phyloP scores from a whole-genome alignment of 2,797 vertebrate genomes.

The Neopelma chrysocephalum region DNA sequence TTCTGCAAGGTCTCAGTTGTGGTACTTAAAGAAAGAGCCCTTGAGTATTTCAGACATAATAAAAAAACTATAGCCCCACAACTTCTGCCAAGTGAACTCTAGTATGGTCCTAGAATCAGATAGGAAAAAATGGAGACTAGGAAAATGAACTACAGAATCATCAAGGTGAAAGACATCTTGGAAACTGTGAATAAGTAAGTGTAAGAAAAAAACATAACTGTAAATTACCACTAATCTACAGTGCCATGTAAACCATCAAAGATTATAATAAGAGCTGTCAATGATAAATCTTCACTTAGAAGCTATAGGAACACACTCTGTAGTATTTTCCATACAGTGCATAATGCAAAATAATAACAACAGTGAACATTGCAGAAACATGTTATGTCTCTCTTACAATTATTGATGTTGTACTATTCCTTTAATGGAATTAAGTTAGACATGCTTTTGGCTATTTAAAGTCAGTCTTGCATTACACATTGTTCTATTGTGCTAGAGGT shows the following conservation, averaged over 20 bases:
- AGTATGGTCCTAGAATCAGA: not conserved
- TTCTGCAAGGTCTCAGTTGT: not conserved
- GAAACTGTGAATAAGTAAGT: slow-evolving; percentile 20
- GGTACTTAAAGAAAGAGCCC: slow-evolving; percentile 25
- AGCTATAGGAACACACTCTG: not conserved
- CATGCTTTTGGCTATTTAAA: not conserved
- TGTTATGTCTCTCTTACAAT: not conserved
- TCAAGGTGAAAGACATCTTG: slow-evolving; percentile 33
- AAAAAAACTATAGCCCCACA: slow-evolving; percentile 4
- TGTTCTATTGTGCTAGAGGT: not conserved
- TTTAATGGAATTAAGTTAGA: slow-evolving; percentile 15
- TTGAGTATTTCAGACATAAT: slow-evolving; percentile 48
- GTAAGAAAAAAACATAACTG: not conserved
- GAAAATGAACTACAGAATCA: slow-evolving; percentile 6
- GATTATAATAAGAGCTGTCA: not conserved
- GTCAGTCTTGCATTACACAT: not conserved
- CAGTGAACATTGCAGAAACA: not conserved
- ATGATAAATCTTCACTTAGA: not conserved
- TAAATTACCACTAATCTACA: not conserved
- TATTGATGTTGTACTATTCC: not conserved
- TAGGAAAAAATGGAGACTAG: slow-evolving; percentile 15
- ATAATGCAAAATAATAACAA: not conserved
- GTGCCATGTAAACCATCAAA: not conserved
- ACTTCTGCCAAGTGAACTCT: slow-evolving; percentile 5
- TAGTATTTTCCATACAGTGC: not conserved